Percentiles rank a stretch among this genome's conserved stretches.
phyloP scores from a whole-genome alignment of 2,888 invertebrate species.

The Polyploca ridens region DNA sequence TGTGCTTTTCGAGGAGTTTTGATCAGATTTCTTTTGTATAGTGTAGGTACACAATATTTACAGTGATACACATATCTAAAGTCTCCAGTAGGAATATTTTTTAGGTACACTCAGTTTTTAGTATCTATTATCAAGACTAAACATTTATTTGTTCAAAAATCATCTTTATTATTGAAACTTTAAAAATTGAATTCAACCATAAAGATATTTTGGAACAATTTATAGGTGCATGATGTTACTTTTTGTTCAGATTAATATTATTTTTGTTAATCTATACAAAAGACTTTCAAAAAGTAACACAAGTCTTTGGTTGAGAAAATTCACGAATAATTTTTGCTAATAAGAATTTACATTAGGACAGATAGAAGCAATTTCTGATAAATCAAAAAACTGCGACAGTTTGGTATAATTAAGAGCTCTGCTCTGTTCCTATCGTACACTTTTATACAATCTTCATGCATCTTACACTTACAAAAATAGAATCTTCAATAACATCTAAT shows the following conservation, averaged over 20 bases:
- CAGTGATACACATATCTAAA: conserved; percentile 30
- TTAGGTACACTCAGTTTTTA: conserved; percentile 39
- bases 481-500: too few relatives aligned
- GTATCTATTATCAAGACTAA: conserved; percentile 21
- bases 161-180: conserved; percentile 27
- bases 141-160: conserved; percentile 38
- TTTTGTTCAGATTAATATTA: background rate
- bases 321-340: background rate
- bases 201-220: conserved; percentile 36
- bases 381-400: too few relatives aligned
- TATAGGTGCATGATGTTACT: conserved; percentile 8
- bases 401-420: too few relatives aligned
- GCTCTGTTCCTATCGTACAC: too few relatives aligned
- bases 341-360: background rate
- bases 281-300: background rate
- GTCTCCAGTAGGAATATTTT: conserved; percentile 22
- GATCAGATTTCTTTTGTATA: conserved; percentile 11
- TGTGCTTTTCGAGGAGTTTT: conserved; percentile 10
- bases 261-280: background rate
- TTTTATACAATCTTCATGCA: too few relatives aligned
- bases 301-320: background rate
- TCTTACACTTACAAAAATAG: too few relatives aligned
- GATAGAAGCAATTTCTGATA: too few relatives aligned
- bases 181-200: conserved; percentile 5
- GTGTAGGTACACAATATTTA: conserved; percentile 33